phyloP scores from a whole-genome alignment of 2,797 vertebrate genomes.

The Fringilla coelebs region DNA sequence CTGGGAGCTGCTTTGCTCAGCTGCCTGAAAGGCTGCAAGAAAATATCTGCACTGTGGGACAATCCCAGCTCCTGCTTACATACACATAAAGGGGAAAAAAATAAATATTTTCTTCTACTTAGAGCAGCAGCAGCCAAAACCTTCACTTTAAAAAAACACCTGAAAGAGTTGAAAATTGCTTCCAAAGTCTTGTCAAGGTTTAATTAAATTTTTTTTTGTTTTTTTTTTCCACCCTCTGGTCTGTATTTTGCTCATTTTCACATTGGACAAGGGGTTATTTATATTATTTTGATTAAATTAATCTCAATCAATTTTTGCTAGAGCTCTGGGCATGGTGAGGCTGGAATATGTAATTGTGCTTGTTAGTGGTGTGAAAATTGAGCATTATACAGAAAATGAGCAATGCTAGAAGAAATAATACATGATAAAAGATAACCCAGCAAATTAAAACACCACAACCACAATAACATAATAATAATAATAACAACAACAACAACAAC shows the following conservation, averaged over 20 bases:
- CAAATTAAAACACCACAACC: not conserved
- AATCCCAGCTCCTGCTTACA: not conserved
- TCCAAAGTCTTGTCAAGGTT: not conserved
- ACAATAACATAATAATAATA: not conserved
- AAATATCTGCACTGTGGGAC: not conserved
- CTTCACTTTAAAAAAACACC: not conserved
- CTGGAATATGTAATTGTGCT: not conserved
- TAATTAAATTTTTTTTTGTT: not conserved
- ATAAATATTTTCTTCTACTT: not conserved
- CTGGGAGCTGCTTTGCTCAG: not conserved
- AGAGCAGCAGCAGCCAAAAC: not conserved
- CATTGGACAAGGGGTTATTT: not conserved
- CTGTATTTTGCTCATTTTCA: not conserved
- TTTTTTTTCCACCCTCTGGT: not conserved
- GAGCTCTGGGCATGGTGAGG: not conserved
- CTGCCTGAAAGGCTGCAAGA: not conserved
- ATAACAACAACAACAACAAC: accelerated
- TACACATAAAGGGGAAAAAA: not conserved
- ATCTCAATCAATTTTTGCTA: not conserved
- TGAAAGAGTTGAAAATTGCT: not conserved
- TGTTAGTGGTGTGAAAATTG: not conserved
- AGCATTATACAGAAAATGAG: not conserved
- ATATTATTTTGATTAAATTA: not conserved
- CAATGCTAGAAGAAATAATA: not conserved
- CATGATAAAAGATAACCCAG: not conserved